A percentile compares a stretch with the other conserved stretches of the same genome.
Conservation (phyloP, 2,113 vertebrate species). For the Erythrolamprus reginae region DNA sequence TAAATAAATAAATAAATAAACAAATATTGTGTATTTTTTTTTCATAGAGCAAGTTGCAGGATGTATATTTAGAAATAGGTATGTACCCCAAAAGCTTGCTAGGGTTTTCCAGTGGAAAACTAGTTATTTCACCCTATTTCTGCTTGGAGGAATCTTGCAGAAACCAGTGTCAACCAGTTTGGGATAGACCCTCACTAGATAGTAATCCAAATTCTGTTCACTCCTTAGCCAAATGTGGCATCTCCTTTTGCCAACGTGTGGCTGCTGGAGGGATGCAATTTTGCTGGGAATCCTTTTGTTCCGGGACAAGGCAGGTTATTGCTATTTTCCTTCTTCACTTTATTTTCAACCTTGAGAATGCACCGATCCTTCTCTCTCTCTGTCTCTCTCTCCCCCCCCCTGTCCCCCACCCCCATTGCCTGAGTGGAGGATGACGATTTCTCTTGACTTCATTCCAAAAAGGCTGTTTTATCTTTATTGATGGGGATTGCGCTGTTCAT, state of each 20-base stretch:
- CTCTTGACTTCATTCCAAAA: conserved; percentile 22
- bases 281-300: not conserved
- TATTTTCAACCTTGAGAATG: not conserved
- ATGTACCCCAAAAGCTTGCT: not conserved
- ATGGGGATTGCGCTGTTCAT: conserved; percentile 2
- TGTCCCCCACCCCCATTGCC: not conserved
- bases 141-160: not conserved
- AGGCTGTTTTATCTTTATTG: conserved; percentile 21
- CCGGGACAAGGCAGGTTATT: not conserved
- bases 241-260: not conserved
- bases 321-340: not conserved
- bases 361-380: no score
- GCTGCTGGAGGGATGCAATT: not conserved
- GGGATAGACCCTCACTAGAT: not conserved
- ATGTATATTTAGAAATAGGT: not conserved
- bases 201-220: not conserved
- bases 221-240: not conserved
- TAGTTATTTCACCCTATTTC: not conserved
- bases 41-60: not conserved
- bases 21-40: not conserved
- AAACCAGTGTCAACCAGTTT: not conserved
- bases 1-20: no score
- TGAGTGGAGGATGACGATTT: conserved; percentile 20
- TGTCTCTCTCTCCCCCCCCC: not conserved
- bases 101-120: not conserved